Percentiles rank a stretch among this genome's conserved stretches.
Conservation (phyloP, 2,797 vertebrate genomes). For the Rallus crepitans region DNA sequence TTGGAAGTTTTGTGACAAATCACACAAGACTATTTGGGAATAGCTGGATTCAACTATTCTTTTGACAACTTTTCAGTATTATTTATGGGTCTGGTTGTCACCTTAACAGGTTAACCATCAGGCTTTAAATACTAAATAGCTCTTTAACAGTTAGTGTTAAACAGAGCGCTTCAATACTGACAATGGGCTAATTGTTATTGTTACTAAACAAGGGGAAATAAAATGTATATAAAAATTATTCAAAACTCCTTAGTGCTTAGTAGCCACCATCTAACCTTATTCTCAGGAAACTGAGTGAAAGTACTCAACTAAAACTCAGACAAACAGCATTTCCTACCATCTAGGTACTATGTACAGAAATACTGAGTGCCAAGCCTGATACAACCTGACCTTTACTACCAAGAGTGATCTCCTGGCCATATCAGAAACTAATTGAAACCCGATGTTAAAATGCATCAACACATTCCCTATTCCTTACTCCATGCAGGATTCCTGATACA, state of each 20-base stretch:
- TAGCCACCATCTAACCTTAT: not conserved
- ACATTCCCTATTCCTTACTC: too few species aligned
- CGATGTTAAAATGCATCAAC: not conserved
- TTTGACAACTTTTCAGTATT: not conserved
- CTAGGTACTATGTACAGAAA: not conserved
- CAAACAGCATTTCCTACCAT: not conserved
- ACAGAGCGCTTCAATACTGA: not conserved
- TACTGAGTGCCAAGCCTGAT: not conserved
- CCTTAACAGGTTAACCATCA: not conserved
- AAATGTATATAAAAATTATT: not conserved
- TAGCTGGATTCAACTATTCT: not conserved
- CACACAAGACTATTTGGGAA: not conserved
- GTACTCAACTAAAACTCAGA: not conserved
- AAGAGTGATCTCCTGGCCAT: not conserved
- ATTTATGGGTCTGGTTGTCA: not conserved
- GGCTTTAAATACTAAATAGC: too few species aligned
- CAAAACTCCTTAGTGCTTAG: not conserved
- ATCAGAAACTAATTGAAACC: not conserved
- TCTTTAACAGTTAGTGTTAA: not conserved
- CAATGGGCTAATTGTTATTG: not conserved
- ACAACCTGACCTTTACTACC: not conserved
- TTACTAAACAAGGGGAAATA: not conserved
- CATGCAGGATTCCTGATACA: not conserved
- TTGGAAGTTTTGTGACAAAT: not conserved
- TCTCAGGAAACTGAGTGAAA: not conserved